Conservation (phyloP, 2,888 invertebrate species). For the Erebia aethiops region DNA sequence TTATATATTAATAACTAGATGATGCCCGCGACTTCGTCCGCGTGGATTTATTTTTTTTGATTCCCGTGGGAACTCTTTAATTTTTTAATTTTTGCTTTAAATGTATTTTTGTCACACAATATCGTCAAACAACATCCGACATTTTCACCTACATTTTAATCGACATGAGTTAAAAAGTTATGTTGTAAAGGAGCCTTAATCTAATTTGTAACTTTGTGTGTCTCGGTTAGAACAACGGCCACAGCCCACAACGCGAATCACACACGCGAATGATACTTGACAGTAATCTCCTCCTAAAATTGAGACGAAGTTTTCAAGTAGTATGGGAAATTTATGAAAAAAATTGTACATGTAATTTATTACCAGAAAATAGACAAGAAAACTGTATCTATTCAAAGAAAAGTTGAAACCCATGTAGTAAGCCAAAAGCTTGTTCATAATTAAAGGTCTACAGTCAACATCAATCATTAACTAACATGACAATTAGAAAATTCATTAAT, state of each 20-base stretch:
- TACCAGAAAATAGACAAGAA: too few species aligned
- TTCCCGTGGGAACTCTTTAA: too few species aligned
- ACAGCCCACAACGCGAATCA: not conserved
- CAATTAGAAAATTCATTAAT: conserved; percentile 25
- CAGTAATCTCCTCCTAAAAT: conserved; percentile 1
- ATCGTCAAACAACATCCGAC: not conserved
- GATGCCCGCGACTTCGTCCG: too few species aligned
- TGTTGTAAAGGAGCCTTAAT: conserved; percentile 3
- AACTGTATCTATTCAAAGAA: not conserved
- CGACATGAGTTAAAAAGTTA: conserved; percentile 8
- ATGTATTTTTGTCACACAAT: not conserved
- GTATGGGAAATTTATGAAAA: not conserved
- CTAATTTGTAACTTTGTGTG: conserved; percentile 8
- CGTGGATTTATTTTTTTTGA: too few species aligned
- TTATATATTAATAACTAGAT: too few species aligned
- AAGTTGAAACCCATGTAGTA: not conserved
- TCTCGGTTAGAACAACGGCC: conserved; percentile 5
- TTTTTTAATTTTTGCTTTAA: not conserved
- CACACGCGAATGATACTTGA: conserved; percentile 1
- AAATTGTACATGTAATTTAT: not conserved
- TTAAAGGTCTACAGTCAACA: not conserved
- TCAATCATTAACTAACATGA: conserved; percentile 5
- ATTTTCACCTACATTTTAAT: not conserved
- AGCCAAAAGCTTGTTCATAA: not conserved
- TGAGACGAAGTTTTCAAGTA: not conserved